A percentile compares a stretch with the other conserved stretches of the same genome.
phyloP scores from a whole-genome alignment of 1,140 invertebrate genomes.

The Macrobrachium nipponense region DNA sequence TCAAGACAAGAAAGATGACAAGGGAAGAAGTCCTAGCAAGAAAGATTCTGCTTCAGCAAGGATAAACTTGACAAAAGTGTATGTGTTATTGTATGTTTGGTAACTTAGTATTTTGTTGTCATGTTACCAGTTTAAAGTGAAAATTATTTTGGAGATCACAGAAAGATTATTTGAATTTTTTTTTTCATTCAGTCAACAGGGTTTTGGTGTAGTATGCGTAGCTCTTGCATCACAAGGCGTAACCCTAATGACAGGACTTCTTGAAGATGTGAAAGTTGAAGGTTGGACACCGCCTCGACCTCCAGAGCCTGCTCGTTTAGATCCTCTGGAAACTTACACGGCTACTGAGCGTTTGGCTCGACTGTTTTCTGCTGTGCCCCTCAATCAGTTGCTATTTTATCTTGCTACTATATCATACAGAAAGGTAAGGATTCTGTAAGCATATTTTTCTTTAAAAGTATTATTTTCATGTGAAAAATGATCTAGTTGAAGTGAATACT shows the following conservation, averaged over 20 bases:
- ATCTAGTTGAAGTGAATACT: not conserved
- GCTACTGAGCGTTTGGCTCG: conserved; percentile 78
- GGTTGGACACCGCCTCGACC: conserved; percentile 57
- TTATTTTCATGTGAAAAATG: too few species aligned
- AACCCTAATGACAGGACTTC: conserved; percentile 75
- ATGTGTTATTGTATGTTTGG: conserved; percentile 64
- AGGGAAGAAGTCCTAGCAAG: conserved; percentile 69
- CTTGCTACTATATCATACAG: conserved; percentile 88
- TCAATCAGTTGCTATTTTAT: conserved; percentile 86
- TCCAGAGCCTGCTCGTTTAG: conserved; percentile 64
- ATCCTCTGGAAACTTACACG: conserved; percentile 70
- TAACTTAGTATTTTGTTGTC: too few species aligned
- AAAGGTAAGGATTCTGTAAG: conserved; percentile 73
- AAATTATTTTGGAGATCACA: too few species aligned
- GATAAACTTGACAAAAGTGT: conserved; percentile 80
- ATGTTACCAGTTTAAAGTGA: too few species aligned
- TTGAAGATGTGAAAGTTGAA: conserved; percentile 78
- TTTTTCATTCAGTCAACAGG: conserved; percentile 74
- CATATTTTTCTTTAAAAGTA: too few species aligned
- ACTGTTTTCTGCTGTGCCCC: conserved; percentile 76
- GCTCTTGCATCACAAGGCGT: conserved; percentile 82
- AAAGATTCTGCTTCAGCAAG: conserved; percentile 66
- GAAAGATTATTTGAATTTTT: not conserved
- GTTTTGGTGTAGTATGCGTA: conserved; percentile 84
- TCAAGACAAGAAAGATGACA: conserved; percentile 72